A percentile compares a stretch with the other conserved stretches of the same genome.
phyloP scores from a whole-genome alignment of 2,888 invertebrate species.

The Eubasilissa splendida region DNA sequence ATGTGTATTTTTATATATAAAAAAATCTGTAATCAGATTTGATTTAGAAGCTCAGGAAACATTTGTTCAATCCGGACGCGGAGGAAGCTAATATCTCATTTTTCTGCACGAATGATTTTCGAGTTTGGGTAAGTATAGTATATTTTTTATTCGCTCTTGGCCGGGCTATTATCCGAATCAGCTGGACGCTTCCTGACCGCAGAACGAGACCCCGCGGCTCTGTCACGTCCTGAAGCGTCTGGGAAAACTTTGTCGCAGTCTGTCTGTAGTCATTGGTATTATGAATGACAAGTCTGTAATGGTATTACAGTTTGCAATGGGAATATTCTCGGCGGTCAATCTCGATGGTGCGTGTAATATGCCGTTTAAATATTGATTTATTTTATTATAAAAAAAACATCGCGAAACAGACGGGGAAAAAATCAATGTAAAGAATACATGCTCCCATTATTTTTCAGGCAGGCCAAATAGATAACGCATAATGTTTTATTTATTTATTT shows the following conservation, averaged over 20 bases:
- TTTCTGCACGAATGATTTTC: constrained; percentile 55
- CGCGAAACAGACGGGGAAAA: too few relatives aligned
- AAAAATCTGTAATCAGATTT: background rate
- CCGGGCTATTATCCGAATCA: constrained; percentile 51
- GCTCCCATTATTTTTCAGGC: too few relatives aligned
- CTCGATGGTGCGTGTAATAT: too few relatives aligned
- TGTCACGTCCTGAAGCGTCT: constrained; percentile 45
- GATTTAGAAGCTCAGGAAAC: background rate
- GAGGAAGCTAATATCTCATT: constrained; percentile 52
- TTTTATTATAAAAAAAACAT: too few relatives aligned
- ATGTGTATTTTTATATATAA: too few relatives aligned
- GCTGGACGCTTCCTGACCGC: constrained; percentile 51
- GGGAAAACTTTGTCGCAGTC: constrained; percentile 39
- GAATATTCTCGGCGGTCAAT: background rate
- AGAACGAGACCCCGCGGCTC: constrained; percentile 43
- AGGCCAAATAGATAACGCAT: too few relatives aligned
- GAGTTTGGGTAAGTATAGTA: constrained; percentile 46
- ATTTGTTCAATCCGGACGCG: constrained; percentile 26
- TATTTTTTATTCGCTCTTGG: constrained; percentile 46
- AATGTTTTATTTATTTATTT: too few relatives aligned
- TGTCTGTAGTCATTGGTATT: background rate
- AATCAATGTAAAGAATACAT: too few relatives aligned
- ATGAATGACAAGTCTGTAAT: background rate
- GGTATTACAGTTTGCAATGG: background rate
- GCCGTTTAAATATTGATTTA: too few relatives aligned